Evolutionary conservation across 2,113 vertebrate genomes (phyloP).

Genomic region (Chionis minor): DNA sequence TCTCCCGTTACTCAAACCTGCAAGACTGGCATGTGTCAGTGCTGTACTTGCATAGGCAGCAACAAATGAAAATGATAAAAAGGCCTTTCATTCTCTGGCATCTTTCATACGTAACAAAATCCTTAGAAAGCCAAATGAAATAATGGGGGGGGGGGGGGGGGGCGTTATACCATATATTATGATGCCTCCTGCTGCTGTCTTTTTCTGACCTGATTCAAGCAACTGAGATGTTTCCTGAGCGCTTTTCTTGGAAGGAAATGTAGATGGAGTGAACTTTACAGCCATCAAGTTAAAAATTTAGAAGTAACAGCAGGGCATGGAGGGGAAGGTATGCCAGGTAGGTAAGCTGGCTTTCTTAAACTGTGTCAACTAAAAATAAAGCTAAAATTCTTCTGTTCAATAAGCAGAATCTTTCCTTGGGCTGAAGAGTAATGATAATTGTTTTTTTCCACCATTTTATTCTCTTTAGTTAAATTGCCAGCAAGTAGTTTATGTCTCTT

Average conservation of each 20-base stretch:
- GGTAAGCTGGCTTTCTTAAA: not conserved
- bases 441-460: not conserved
- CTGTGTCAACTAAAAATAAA: not conserved
- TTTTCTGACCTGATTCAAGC: not conserved
- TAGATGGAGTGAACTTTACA: not conserved
- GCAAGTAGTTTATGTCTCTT: not conserved
- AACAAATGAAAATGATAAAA: not conserved
- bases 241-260: not conserved
- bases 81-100: not conserved
- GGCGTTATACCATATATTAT: not conserved
- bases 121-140: not conserved
- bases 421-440: constrained; percentile 16
- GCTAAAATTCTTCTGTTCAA: constrained; percentile 42
- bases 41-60: not conserved
- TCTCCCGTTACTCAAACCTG: not conserved
- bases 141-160: too few species aligned
- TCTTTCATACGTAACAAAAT: not conserved
- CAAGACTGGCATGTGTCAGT: not conserved
- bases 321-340: not conserved
- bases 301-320: not conserved
- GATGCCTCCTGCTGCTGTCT: not conserved
- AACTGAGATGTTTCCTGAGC: not conserved
- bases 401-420: constrained; percentile 4
- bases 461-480: constrained; percentile 37
- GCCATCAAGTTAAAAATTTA: not conserved